Base-by-base conservation (phyloP, 2,797 vertebrate genomes). In the Ptychadena robeensis region DNA sequence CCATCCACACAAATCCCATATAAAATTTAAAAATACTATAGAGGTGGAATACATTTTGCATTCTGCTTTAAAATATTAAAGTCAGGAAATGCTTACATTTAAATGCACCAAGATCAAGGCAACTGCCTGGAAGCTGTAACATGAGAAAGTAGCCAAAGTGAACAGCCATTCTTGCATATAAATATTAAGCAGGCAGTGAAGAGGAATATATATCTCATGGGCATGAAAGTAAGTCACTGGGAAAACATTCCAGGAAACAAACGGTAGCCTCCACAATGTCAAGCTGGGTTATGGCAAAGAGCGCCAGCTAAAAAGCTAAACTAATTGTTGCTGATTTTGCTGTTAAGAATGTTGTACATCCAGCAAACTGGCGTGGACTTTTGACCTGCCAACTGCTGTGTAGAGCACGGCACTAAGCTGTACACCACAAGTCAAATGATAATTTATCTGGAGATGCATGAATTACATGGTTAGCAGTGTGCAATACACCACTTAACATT, bases 401-500 rank as follows among this genome's bases (percentile, higher is more conserved):
- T 73, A 75, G 67, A 86, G 63, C 75, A 44, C 15, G 80, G 83
- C 44, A 66, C 67, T 86, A 86, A 87, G 71, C 77, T 76, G 66
- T 1, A 3, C 67, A 8, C 12, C 68, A 81, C 82, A 87, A 79
- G 81, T 79, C 74, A 57, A 31, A 80, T 82, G 73, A 88, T 88
- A 85, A 91, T 91, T 87, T 87, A 85, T 88, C 90, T 89, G 86
- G 80, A 86, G 86, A 87, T 82, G 64, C 35, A 86, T 80, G 82
- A 72, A 80, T 79, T 87, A 87, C 87, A 87, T 68, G 86, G 84
- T 85, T 81, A 88, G 69, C 73, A 88, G 80, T 27, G 77, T 85
- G 80, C 80, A 30, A 85, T 66, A 67, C 66, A 89, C 88, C 86
- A 93, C 91, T 92, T 92, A 91, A 91, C 91, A 89, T 93, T 93